These are phyloP conservation scores for Gnathonemus longibarbis DNA, from an alignment of 2,113 vertebrate species.

Conservation along the genomic window DNA sequence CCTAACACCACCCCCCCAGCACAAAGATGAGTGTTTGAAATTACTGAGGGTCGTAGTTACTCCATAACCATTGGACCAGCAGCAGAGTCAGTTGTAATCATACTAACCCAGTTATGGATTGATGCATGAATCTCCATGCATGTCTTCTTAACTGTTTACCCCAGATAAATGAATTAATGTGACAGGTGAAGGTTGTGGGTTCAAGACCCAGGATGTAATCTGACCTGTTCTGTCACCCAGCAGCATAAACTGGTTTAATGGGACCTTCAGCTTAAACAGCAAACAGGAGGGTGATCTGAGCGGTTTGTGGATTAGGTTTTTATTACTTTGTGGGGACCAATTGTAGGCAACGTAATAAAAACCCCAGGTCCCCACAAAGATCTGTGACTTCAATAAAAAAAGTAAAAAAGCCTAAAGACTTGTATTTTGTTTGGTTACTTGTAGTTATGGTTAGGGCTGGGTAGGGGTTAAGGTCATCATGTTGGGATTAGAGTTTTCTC, in stretches of 20 bases:
- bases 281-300: neutral
- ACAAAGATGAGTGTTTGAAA: constrained; percentile 45
- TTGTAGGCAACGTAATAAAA: no score
- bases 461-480: no score
- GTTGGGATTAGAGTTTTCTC: no score
- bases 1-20: constrained; percentile 27
- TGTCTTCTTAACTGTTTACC: neutral
- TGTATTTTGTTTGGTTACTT: no score
- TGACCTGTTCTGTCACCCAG: neutral
- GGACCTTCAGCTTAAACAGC: neutral
- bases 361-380: no score
- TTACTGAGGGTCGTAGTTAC: constrained; percentile 14
- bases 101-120: neutral
- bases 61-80: neutral
- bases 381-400: no score
- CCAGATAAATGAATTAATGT: neutral
- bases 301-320: neutral
- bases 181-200: neutral
- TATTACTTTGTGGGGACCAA: no score
- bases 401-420: no score
- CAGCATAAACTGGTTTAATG: neutral
- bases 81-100: neutral
- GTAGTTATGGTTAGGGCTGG: no score
- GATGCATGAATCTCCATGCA: neutral
- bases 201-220: neutral